These are phyloP conservation scores for Holotrichia oblita DNA, from an alignment of 1,140 invertebrate species.

Conservation along the genomic window DNA sequence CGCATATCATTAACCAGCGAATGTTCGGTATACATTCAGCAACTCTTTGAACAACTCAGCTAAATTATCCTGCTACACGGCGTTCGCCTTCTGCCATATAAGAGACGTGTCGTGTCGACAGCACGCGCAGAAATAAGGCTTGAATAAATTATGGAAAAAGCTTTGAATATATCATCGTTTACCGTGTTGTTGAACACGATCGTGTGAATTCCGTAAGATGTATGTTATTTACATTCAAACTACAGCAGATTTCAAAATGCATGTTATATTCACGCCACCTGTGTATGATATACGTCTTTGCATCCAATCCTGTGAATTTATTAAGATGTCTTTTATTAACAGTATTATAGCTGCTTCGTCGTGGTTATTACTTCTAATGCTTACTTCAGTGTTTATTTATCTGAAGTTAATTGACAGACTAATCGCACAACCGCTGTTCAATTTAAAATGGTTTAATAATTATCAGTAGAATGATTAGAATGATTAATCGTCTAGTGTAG, in stretches of 20 bases:
- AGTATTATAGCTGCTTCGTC: not conserved
- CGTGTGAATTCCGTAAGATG: not conserved
- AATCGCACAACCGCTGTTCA: too few relatives aligned
- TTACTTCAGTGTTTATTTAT: not conserved
- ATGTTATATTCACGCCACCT: not conserved
- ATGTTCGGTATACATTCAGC: not conserved
- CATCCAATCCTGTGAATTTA: not conserved
- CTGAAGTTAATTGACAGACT: too few relatives aligned
- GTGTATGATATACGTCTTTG: not conserved
- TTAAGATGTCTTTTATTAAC: not conserved
- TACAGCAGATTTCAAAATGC: not conserved
- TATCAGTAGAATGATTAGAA: too few relatives aligned
- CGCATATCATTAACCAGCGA: slow-evolving; percentile 3
- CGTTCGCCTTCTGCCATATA: slow-evolving; percentile 8
- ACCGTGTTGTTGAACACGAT: not conserved
- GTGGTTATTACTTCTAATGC: not conserved
- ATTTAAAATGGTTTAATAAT: too few relatives aligned
- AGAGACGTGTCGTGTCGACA: not conserved
- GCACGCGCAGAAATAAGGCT: slow-evolving; percentile 14
- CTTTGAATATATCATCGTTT: slow-evolving; percentile 3
- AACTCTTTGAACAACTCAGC: not conserved
- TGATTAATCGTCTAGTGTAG: too few relatives aligned
- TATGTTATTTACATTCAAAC: not conserved
- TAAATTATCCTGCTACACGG: slow-evolving; percentile 5
- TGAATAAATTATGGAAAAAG: slow-evolving; percentile 11